These are phyloP conservation scores for Castor canadensis DNA, from an alignment of 2,113 vertebrate genomes.

Conservation along the genomic window DNA sequence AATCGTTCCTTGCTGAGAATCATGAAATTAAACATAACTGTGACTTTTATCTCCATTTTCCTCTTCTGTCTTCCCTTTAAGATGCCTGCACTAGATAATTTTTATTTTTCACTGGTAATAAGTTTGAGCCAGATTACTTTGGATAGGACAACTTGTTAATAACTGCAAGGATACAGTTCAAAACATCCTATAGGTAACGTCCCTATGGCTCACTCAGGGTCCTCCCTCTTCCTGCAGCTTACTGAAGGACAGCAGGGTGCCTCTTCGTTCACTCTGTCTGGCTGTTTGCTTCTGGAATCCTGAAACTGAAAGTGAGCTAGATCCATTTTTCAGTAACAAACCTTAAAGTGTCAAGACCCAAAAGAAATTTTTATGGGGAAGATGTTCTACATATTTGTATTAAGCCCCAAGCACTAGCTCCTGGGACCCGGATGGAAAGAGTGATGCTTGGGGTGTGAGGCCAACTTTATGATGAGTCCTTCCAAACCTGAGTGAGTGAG, in stretches of 20 bases:
- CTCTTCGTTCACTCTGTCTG: neutral
- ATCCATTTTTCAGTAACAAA: neutral
- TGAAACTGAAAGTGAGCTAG: neutral
- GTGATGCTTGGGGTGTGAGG: neutral
- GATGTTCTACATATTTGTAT: neutral
- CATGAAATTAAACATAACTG: constrained; percentile 15
- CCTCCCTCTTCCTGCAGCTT: neutral
- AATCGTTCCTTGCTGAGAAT: neutral
- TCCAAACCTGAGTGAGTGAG: neutral
- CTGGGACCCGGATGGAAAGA: neutral
- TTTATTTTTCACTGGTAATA: constrained; percentile 54
- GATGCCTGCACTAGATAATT: neutral
- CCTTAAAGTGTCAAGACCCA: neutral
- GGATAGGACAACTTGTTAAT: neutral
- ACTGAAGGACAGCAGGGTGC: neutral
- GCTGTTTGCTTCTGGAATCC: constrained; percentile 14
- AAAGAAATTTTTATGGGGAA: neutral
- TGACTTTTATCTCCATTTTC: constrained; percentile 41
- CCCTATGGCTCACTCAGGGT: neutral
- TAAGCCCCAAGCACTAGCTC: neutral
- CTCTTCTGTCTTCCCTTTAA: constrained; percentile 22
- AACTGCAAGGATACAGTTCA: neutral
- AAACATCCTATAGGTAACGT: neutral
- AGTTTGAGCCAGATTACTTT: neutral
- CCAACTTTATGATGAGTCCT: neutral